Conservation (phyloP, 2,888 invertebrate species). For the Cerastis rubricosa region DNA sequence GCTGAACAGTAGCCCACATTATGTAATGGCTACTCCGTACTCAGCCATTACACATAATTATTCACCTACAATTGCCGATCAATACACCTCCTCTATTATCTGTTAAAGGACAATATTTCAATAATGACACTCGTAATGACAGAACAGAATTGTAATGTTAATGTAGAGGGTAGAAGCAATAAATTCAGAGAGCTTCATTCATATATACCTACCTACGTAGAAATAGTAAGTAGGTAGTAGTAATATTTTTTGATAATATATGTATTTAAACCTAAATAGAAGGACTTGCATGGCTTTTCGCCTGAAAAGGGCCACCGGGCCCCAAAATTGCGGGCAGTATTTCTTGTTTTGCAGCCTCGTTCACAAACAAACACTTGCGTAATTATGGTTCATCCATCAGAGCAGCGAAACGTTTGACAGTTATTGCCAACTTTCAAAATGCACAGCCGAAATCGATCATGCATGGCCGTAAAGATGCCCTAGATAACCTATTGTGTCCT, state of each 20-base stretch:
- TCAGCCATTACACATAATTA: constrained; percentile 48
- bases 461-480: no score
- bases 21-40: no score
- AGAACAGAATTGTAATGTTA: not conserved
- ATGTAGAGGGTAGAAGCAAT: not conserved
- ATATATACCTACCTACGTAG: not conserved
- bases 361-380: not conserved
- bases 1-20: constrained; percentile 12
- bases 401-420: no score
- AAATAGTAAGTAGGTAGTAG: no score
- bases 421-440: not conserved
- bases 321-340: not conserved
- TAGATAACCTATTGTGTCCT: not conserved
- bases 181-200: not conserved
- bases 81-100: constrained; percentile 19
- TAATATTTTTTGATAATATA: no score
- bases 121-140: constrained; percentile 41
- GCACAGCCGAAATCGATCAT: not conserved
- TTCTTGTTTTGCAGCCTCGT: no score
- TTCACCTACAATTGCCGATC: constrained; percentile 36
- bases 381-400: no score
- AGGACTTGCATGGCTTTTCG: not conserved
- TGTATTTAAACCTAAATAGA: no score
- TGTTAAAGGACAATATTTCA: constrained; percentile 52
- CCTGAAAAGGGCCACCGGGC: not conserved